A percentile compares a stretch with the other conserved stretches of the same genome.
Conservation (phyloP, 2,888 invertebrate genomes). For the Yponomeuta malinellus region DNA sequence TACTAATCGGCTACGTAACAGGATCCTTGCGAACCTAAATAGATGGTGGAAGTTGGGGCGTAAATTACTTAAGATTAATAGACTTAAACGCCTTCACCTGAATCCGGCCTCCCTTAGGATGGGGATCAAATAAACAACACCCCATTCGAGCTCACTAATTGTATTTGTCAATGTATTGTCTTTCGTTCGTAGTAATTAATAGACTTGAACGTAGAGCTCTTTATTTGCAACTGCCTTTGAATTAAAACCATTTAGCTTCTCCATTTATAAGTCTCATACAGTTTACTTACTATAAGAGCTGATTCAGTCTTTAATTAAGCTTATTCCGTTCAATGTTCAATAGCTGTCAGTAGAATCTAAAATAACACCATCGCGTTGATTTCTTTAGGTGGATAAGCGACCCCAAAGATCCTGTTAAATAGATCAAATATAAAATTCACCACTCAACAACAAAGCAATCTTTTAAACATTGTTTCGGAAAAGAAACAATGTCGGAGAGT, state of each 20-base stretch:
- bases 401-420: neutral
- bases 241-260: neutral
- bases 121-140: slow-evolving; percentile 16
- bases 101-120: slow-evolving; percentile 8
- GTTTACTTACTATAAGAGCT: neutral
- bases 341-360: neutral
- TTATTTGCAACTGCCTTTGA: neutral
- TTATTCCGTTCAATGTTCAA: no score
- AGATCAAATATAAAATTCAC: slow-evolving; percentile 2
- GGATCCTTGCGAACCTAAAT: slow-evolving; percentile 5
- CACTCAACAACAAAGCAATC: neutral
- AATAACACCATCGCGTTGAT: neutral
- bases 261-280: neutral
- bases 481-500: neutral
- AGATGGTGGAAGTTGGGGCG: slow-evolving; percentile 14
- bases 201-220: slow-evolving; percentile 3
- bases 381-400: neutral
- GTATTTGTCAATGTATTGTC: slow-evolving; percentile 18
- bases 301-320: neutral
- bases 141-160: slow-evolving; percentile 15
- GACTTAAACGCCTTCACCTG: slow-evolving; percentile 17
- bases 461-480: neutral
- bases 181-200: slow-evolving; percentile 11
- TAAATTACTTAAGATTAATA: slow-evolving; percentile 18
- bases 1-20: slow-evolving; percentile 13